A percentile compares a stretch with the other conserved stretches of the same genome.
These are phyloP conservation scores for Pimpla rufipes DNA, from an alignment of 2,888 invertebrate genomes.

Conservation along the genomic window DNA sequence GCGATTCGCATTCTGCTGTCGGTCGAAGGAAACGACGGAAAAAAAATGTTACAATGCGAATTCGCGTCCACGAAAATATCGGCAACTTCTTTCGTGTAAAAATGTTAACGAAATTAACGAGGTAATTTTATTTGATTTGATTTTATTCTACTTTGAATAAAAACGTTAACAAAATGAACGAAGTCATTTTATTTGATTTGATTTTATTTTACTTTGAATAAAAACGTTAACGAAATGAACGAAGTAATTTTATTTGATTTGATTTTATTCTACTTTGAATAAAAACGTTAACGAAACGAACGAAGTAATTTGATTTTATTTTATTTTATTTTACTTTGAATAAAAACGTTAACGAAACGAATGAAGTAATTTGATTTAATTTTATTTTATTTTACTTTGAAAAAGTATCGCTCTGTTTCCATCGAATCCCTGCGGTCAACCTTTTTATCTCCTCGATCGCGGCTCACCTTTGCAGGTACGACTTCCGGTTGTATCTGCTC, in stretches of 20 bases:
- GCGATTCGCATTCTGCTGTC: not conserved
- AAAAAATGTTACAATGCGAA: not conserved
- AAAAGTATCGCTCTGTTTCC: not conserved
- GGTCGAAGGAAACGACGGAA: not conserved
- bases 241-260: too few relatives aligned
- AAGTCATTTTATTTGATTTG: too few relatives aligned
- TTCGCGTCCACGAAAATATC: not conserved
- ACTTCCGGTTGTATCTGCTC: conserved; percentile 80
- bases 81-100: not conserved
- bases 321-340: too few relatives aligned
- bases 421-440: not conserved
- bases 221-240: not conserved
- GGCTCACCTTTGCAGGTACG: conserved; percentile 78
- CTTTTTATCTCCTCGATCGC: not conserved
- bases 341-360: not conserved
- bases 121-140: too few relatives aligned
- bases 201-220: too few relatives aligned
- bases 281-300: not conserved
- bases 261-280: too few relatives aligned
- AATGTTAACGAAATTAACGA: too few relatives aligned
- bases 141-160: too few relatives aligned
- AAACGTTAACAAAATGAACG: too few relatives aligned
- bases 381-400: too few relatives aligned
- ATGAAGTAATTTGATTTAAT: not conserved
- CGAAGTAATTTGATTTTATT: too few relatives aligned